phyloP scores from a whole-genome alignment of 1,140 invertebrate species.

The Aphaenogaster rudis region DNA sequence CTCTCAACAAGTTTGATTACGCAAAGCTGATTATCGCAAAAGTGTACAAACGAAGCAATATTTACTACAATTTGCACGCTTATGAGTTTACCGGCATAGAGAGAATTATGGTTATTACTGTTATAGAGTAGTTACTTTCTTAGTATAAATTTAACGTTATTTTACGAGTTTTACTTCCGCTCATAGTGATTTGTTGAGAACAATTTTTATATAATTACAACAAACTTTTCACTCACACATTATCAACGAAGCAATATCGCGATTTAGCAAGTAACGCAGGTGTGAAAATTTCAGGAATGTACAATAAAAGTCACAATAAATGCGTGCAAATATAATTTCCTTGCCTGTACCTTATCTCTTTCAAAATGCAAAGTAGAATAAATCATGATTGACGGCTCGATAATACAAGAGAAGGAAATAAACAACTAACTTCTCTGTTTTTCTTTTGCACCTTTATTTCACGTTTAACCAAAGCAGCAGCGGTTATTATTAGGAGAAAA shows the following conservation, averaged over 20 bases:
- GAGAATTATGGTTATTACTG: constrained; percentile 47
- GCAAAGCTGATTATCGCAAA: constrained; percentile 33
- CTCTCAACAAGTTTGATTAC: constrained; percentile 30
- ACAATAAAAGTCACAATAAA: neutral
- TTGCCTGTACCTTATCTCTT: neutral
- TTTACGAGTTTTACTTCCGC: constrained; percentile 13
- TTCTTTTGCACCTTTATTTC: neutral
- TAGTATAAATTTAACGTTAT: constrained; percentile 11
- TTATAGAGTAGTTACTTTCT: constrained; percentile 18
- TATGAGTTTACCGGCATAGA: neutral
- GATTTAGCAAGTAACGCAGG: neutral
- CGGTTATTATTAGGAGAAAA: constrained; percentile 26
- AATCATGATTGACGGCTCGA: constrained; percentile 34
- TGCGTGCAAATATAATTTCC: constrained; percentile 37
- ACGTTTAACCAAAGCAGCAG: neutral
- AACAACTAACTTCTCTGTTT: neutral
- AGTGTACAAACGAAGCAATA: constrained; percentile 10
- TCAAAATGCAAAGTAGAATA: constrained; percentile 47
- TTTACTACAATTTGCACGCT: constrained; percentile 33
- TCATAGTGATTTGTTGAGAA: neutral
- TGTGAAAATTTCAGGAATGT: neutral
- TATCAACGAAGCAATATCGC: constrained; percentile 10
- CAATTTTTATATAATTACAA: constrained; percentile 24
- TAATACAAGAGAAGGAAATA: neutral
- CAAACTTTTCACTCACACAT: constrained; percentile 18